Evolutionary conservation across 2,113 vertebrate species (phyloP), one percentile per base, ranked within the genome.

Genomic region (Pongo abelii): DNA sequence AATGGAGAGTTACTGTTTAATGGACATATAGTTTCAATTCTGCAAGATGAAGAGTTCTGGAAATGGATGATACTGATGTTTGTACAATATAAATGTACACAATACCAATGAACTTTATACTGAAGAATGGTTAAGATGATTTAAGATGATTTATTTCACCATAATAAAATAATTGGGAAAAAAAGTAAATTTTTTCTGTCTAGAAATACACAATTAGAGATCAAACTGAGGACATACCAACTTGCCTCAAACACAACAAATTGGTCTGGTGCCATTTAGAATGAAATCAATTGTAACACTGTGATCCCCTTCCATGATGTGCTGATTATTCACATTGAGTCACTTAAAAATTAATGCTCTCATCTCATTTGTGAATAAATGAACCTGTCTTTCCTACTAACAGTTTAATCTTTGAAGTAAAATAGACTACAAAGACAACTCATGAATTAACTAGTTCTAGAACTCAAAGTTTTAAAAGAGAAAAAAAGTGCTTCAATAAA

Each of bases 311-410:
- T 81, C 48, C 35, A 61, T 50, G 59, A 81, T 70, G 20, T 12
- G 78, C 50, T 78, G 57, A 46, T 74, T 89, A 94, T 40, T 96
- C 30, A 94, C 18, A 75, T 1, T 40, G 32, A 67, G 67, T 89
- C 67, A 89, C 23, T 94, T 61, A 89, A 94, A 22, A 70, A 5
- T 40, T 81, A 48, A 90, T 83, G 57, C 57, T 83, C 8, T 80
- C 38, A 23, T 83, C 46, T 93, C 61, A 84, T 90, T 93, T 93
- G 61, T 77, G n/a, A 89, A n/a, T 32, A 89, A 93, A 85, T 88
- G 40, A 88, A 55, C 57, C 11, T 46, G 40, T 7, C 43, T 30
- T 84, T 95, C n/a, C 30, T 85, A 32, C 13, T 95, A 89, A 35
- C 1, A 40, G 12, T 84, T 79, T 93, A 95, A 61, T 64, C n/a